Evolutionary conservation across 2,113 vertebrate genomes (phyloP).

Genomic region (Pachypanchax playfairii): DNA sequence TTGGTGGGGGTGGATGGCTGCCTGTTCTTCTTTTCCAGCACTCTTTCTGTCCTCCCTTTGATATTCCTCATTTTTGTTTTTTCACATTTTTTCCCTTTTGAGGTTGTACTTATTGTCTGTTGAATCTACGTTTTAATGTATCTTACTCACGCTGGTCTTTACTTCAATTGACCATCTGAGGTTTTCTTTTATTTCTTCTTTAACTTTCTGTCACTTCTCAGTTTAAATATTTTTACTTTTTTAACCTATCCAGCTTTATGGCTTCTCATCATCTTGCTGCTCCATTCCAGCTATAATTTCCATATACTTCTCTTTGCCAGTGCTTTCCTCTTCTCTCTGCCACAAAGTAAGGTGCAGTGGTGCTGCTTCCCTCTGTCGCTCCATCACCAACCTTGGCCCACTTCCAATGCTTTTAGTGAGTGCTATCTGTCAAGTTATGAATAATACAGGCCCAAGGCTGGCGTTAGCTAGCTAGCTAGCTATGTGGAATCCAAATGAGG

Average conservation of each 20-base stretch:
- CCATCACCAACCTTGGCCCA: constrained; percentile 88
- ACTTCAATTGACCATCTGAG: constrained; percentile 11
- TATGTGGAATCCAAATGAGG: constrained; percentile 96
- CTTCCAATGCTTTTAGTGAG: constrained; percentile 98
- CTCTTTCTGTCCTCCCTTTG: constrained; percentile 39
- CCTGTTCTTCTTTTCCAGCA: constrained; percentile 53
- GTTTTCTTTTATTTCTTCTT: constrained; percentile 32
- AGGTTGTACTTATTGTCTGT: constrained; percentile 9
- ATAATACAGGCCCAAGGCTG: constrained; percentile 98
- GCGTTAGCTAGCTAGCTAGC: constrained; percentile 78
- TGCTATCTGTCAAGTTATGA: constrained; percentile 98
- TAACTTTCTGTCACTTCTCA: constrained; percentile 23
- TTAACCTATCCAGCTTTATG: constrained; percentile 60
- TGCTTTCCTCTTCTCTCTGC: constrained; percentile 27
- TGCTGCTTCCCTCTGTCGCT: constrained; percentile 81
- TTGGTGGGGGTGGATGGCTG: constrained; percentile 74
- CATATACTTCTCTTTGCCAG: constrained; percentile 20
- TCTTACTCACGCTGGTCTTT: not conserved
- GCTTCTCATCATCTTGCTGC: constrained; percentile 26
- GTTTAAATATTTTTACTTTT: not conserved
- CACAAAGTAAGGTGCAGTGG: constrained; percentile 67
- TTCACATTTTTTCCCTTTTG: constrained; percentile 33
- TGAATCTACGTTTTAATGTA: not conserved
- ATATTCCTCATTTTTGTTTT: constrained; percentile 36
- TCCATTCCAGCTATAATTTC: constrained; percentile 34